Conservation (phyloP, 2,113 vertebrate genomes). For the Ailuropoda melanoleuca region DNA sequence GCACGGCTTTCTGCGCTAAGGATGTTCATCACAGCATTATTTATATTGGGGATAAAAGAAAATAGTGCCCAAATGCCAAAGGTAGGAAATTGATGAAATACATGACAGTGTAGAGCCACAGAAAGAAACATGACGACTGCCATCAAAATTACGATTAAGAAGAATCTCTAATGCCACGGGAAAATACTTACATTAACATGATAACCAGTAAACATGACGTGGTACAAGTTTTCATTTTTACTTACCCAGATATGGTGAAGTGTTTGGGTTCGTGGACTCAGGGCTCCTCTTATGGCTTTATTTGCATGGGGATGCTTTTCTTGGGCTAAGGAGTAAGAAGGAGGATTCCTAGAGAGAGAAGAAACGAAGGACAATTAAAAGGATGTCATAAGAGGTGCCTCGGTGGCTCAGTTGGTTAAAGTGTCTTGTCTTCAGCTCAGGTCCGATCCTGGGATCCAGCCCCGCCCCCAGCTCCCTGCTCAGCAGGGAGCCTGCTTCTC, state of each 20-base stretch:
- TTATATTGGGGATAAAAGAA: not conserved
- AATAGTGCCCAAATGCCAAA: not conserved
- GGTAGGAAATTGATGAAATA: not conserved
- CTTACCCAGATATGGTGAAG: not conserved
- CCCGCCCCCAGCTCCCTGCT: not conserved
- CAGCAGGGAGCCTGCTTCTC: not conserved
- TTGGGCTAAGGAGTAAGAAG: not conserved
- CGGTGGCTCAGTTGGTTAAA: not conserved
- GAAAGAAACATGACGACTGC: not conserved
- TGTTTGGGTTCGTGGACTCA: not conserved
- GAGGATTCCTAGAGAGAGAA: not conserved
- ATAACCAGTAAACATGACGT: not conserved
- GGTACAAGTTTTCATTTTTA: not conserved
- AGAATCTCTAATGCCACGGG: not conserved
- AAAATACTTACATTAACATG: not conserved
- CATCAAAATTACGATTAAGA: not conserved
- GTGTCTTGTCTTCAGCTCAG: not conserved
- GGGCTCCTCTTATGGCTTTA: not conserved
- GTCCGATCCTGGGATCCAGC: not conserved
- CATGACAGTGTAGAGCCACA: not conserved
- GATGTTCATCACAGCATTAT: constrained; percentile 48
- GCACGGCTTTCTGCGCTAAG: not conserved
- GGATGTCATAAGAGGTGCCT: not conserved
- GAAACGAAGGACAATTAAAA: not conserved
- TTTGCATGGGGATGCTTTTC: not conserved